A percentile compares a stretch with the other conserved stretches of the same genome.
Evolutionary conservation across 37 sponge, comb jelly and placozoan species (phyloP).

Genomic region (Hexactinellida sp.): DNA sequence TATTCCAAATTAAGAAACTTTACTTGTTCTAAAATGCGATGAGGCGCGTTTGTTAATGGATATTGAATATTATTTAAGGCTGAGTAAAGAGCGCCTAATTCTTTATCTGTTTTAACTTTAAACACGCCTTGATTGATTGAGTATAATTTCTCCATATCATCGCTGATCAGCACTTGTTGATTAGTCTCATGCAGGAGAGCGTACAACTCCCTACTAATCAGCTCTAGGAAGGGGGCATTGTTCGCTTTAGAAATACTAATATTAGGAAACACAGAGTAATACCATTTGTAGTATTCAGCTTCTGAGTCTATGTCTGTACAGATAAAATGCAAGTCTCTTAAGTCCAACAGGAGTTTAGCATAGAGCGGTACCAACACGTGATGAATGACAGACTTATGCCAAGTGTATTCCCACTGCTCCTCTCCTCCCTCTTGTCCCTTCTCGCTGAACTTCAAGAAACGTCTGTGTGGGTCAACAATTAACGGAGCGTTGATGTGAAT

Average conservation of each 20-base stretch:
- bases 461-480: neutral
- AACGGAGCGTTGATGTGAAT: constrained; percentile 8
- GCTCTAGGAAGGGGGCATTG: neutral
- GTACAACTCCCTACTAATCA: neutral
- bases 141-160: neutral
- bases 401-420: neutral
- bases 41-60: neutral
- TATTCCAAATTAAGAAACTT: neutral
- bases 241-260: neutral
- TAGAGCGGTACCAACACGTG: neutral
- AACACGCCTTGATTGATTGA: neutral
- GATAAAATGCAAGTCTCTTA: neutral
- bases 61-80: neutral
- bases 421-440: neutral
- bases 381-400: neutral
- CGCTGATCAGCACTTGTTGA: neutral
- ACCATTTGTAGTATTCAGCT: neutral
- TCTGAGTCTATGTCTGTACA: neutral
- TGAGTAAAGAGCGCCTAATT: neutral
- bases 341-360: neutral
- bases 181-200: neutral
- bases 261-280: neutral
- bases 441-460: neutral
- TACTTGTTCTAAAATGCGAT: neutral
- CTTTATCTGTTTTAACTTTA: neutral